Conservation (phyloP, 2,113 vertebrate species). For the Heterochromis multidens region DNA sequence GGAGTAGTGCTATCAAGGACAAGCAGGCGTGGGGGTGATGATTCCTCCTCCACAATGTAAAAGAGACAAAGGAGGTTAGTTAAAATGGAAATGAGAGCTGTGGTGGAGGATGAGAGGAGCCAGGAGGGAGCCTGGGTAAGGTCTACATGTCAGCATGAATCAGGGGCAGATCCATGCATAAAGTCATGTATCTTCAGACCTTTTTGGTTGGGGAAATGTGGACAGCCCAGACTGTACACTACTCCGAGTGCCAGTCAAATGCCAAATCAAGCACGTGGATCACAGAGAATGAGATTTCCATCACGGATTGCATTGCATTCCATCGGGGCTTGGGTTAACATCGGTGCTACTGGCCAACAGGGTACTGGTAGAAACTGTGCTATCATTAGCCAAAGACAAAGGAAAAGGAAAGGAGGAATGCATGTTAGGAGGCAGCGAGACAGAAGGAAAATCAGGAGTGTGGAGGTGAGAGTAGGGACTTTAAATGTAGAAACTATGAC, state of each 20-base stretch:
- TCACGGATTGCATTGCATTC: too few species aligned
- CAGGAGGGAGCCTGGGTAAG: too few species aligned
- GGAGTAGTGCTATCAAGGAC: not conserved
- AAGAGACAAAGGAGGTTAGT: not conserved
- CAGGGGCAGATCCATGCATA: not conserved
- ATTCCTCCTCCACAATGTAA: not conserved
- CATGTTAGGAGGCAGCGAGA: not conserved
- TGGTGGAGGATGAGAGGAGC: too few species aligned
- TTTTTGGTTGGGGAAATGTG: not conserved
- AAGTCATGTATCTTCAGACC: not conserved
- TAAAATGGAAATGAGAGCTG: not conserved
- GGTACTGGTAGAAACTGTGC: not conserved
- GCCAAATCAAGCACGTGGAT: too few species aligned
- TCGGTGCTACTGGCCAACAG: not conserved
- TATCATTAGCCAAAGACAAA: not conserved
- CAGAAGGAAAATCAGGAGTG: not conserved
- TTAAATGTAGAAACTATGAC: not conserved
- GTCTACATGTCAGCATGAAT: too few species aligned
- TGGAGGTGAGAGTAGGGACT: not conserved
- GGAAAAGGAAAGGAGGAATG: not conserved
- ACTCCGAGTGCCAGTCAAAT: too few species aligned
- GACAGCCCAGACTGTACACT: not conserved
- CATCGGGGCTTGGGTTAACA: not conserved
- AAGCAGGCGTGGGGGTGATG: not conserved
- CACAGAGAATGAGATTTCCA: too few species aligned